Evolutionary conservation across 1,140 invertebrate species (phyloP).

Genomic region (Coptotermes formosanus): DNA sequence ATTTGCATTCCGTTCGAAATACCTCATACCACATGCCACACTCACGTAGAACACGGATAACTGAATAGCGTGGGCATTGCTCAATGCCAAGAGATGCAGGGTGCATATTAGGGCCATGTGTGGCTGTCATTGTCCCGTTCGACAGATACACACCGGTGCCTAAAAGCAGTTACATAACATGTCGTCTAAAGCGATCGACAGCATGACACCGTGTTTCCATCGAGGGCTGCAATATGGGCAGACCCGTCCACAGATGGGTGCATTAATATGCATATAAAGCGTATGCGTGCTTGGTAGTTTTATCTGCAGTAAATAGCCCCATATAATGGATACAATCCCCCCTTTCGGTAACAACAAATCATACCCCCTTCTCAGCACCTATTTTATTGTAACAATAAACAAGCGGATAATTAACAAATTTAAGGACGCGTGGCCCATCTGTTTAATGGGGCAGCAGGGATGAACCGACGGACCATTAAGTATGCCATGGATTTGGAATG

Average conservation of each 20-base stretch:
- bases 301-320: not conserved
- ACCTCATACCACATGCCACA: not conserved
- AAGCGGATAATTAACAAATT: too few relatives aligned
- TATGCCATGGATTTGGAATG: too few relatives aligned
- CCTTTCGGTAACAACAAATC: too few relatives aligned
- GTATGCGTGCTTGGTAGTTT: not conserved
- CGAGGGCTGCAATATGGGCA: not conserved
- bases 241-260: not conserved
- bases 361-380: too few relatives aligned
- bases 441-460: too few relatives aligned
- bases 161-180: not conserved
- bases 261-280: not conserved
- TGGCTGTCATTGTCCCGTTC: not conserved
- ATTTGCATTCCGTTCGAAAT: not conserved
- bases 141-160: not conserved
- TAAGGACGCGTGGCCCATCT: too few relatives aligned
- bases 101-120: not conserved
- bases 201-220: not conserved
- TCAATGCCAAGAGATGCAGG: not conserved
- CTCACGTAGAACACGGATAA: not conserved
- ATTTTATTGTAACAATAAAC: too few relatives aligned
- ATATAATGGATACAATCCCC: not conserved
- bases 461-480: too few relatives aligned
- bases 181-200: constrained; percentile 8
- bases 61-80: not conserved